Evolutionary conservation across 2,797 vertebrate species (phyloP).

Genomic region (Phrynocephalus guinanensis): DNA sequence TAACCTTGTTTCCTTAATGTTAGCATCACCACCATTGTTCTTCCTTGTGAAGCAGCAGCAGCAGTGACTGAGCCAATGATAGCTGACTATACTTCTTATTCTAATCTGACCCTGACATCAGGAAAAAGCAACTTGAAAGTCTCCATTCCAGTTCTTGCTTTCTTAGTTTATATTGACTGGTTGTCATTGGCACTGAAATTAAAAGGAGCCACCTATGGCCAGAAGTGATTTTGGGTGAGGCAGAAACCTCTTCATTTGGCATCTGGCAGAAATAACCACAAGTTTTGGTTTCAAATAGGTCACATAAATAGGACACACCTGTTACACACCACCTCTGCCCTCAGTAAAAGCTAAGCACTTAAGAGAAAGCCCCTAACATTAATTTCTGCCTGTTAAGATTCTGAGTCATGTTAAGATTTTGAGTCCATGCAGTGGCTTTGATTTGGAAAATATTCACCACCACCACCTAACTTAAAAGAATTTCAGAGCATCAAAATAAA

Average conservation of each 20-base stretch:
- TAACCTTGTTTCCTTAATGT: not conserved
- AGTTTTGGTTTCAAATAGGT: constrained; percentile 7
- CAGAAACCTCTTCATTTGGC: constrained; percentile 19
- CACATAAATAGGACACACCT: constrained; percentile 1
- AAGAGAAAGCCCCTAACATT: not conserved
- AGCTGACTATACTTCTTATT: constrained; percentile 10
- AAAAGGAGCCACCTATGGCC: constrained; percentile 1
- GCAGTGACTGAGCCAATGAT: not conserved
- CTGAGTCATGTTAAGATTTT: not conserved
- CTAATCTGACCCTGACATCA: constrained; percentile 42
- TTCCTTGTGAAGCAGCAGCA: not conserved
- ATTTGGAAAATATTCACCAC: constrained; percentile 21
- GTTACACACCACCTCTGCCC: not conserved
- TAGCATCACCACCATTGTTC: not conserved
- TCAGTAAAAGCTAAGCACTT: constrained; percentile 4
- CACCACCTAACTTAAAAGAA: not conserved
- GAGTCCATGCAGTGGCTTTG: not conserved
- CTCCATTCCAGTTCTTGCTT: constrained; percentile 41
- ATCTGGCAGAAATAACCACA: not conserved
- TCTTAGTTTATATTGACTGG: constrained; percentile 34
- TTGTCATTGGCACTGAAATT: constrained; percentile 41
- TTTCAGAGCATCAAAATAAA: not conserved
- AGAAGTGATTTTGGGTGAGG: constrained; percentile 31
- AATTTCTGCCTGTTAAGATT: constrained; percentile 7
- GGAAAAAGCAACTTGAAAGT: constrained; percentile 36